Base-by-base conservation (phyloP, 2,888 invertebrate species). In the Hecatera dysodea region DNA sequence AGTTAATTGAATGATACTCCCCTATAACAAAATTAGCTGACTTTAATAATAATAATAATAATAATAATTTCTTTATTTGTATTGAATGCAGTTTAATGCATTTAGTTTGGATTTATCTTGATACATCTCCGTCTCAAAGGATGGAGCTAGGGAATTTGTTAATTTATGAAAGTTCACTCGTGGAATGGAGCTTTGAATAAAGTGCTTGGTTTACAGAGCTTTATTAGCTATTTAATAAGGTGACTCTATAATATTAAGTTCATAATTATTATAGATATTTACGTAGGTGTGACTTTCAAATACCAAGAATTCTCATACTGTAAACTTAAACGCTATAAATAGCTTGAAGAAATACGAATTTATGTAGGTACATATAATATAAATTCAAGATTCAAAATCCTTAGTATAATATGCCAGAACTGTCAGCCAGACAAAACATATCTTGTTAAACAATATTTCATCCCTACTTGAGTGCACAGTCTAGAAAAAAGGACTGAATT, bases 1-100 rank as follows among this genome's bases (percentile, higher is more conserved):
- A 89, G 87, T 89, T 92, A 92, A 93, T 92, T 90, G 85, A 91
- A 88, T 88, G 84, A 87, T 86, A 86, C 80, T 81, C 81, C 79
- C 59, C 74, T 85, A 74, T 87, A 83, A 89, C 75, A 78, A 80
- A 85, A 89, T 89, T 88, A 81, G 81, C 75, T 72, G 80, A 80
- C 77, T 84, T 85, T n/a, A n/a, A n/a, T n/a, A n/a, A n/a, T n/a
- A n/a, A n/a, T n/a, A n/a, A n/a, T n/a, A n/a, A n/a, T n/a, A n/a
- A n/a, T n/a, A n/a, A n/a, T n/a, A n/a, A n/a, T n/a, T n/a, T n/a
- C n/a, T n/a, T n/a, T n/a, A n/a, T n/a, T n/a, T n/a, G n/a, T n/a
- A n/a, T n/a, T n/a, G n/a, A n/a, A n/a, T n/a, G n/a, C n/a, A n/a
- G n/a, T n/a, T n/a, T n/a, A n/a, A n/a, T n/a, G n/a, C n/a, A n/a